phyloP scores from a whole-genome alignment of 2,888 invertebrate genomes.

The Nephrotoma appendiculata region DNA sequence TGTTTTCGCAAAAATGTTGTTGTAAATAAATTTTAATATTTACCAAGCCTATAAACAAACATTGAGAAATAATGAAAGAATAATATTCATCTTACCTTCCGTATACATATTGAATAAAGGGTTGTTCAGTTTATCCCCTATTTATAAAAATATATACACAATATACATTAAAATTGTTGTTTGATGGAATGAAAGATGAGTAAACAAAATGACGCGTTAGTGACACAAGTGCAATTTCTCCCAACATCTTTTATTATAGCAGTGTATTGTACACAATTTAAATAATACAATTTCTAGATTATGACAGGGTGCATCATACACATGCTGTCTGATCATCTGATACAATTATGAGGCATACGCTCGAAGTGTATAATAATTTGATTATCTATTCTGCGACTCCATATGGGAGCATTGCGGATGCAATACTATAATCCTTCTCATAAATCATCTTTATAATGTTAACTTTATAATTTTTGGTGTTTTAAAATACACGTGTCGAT shows the following conservation, averaged over 20 bases:
- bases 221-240: neutral
- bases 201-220: neutral
- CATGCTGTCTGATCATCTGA: no score
- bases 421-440: neutral
- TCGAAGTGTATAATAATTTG: no score
- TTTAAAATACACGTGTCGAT: neutral
- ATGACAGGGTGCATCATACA: no score
- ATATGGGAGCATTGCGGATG: neutral
- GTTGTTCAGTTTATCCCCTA: no score
- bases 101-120: no score
- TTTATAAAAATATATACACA: neutral
- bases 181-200: neutral
- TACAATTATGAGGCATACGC: no score
- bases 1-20: no score
- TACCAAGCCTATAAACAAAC: no score
- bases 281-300: no score
- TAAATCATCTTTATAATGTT: neutral
- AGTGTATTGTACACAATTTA: no score
- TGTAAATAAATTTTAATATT: no score
- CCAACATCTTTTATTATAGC: neutral
- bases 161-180: neutral
- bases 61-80: neutral
- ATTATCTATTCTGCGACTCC: neutral
- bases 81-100: neutral
- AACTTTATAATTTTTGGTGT: neutral